phyloP scores from a whole-genome alignment of 2,888 invertebrate genomes.

The Sinohyriopsis cumingii region DNA sequence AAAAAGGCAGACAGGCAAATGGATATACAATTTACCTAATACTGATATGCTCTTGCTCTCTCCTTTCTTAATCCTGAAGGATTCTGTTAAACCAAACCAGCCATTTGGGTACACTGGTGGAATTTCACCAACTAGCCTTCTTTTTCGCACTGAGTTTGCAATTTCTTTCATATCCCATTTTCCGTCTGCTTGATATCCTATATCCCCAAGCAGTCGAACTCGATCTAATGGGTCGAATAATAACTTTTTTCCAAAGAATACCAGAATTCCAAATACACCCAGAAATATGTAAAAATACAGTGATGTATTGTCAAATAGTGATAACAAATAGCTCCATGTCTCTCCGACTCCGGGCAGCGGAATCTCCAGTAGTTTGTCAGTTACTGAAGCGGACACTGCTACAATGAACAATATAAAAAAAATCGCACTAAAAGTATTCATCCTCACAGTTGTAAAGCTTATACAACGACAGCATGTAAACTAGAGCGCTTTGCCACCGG shows the following conservation, averaged over 20 bases:
- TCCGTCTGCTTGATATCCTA: conserved; percentile 65
- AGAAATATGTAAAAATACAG: conserved; percentile 43
- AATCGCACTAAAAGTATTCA: no score
- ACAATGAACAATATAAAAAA: no score
- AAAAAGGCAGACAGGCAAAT: no score
- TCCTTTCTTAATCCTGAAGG: conserved; percentile 74
- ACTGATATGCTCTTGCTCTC: conserved; percentile 73
- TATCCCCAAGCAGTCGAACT: conserved; percentile 59
- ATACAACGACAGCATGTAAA: no score
- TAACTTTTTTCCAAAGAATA: conserved; percentile 47
- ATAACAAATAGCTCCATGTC: conserved; percentile 21
- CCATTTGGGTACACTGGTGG: conserved; percentile 93
- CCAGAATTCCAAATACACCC: conserved; percentile 14
- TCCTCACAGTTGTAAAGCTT: no score
- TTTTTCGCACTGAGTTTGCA: conserved; percentile 61
- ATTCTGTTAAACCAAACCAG: conserved; percentile 87
- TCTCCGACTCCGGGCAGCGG: conserved; percentile 55
- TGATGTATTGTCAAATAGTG: conserved; percentile 35
- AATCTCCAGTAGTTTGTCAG: conserved; percentile 46
- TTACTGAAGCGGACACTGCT: conserved; percentile 28
- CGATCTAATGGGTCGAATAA: conserved; percentile 61
- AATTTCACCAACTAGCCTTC: conserved; percentile 78
- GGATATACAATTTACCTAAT: conserved; percentile 75
- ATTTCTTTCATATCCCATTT: conserved; percentile 58
- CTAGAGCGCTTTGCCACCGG: no score